phyloP scores from a whole-genome alignment of 2,113 vertebrate species.

The Drymodes brunneopygia region DNA sequence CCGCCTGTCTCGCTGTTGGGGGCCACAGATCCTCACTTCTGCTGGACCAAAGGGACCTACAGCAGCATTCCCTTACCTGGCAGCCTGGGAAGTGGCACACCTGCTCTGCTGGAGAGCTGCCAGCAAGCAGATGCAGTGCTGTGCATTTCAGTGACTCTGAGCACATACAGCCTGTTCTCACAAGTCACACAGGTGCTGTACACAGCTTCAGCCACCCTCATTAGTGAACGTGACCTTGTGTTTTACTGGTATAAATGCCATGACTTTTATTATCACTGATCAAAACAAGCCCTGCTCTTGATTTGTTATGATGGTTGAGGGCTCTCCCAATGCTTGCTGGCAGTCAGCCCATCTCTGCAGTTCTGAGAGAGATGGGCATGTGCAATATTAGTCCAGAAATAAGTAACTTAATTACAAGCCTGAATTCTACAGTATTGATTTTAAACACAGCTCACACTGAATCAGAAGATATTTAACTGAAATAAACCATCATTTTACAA shows the following conservation, averaged over 20 bases:
- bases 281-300: not conserved
- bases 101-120: constrained; percentile 24
- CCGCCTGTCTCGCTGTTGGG: not conserved
- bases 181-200: not conserved
- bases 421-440: not conserved
- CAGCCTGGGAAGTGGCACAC: not conserved
- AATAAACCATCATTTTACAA: not conserved
- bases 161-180: not conserved
- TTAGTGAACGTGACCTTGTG: not conserved
- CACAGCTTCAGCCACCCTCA: not conserved
- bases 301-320: not conserved
- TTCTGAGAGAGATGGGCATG: not conserved
- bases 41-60: not conserved
- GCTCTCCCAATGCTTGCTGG: not conserved
- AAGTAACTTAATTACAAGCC: not conserved
- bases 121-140: not conserved
- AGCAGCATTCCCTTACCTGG: not conserved
- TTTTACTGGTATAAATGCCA: not conserved
- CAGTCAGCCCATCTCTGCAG: not conserved
- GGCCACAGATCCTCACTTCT: not conserved
- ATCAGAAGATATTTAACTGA: not conserved
- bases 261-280: not conserved
- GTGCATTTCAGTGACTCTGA: not conserved
- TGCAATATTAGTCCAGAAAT: not conserved
- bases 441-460: not conserved